Evolutionary conservation across 2,888 invertebrate genomes (phyloP).

Genomic region (Harmothoe impar): DNA sequence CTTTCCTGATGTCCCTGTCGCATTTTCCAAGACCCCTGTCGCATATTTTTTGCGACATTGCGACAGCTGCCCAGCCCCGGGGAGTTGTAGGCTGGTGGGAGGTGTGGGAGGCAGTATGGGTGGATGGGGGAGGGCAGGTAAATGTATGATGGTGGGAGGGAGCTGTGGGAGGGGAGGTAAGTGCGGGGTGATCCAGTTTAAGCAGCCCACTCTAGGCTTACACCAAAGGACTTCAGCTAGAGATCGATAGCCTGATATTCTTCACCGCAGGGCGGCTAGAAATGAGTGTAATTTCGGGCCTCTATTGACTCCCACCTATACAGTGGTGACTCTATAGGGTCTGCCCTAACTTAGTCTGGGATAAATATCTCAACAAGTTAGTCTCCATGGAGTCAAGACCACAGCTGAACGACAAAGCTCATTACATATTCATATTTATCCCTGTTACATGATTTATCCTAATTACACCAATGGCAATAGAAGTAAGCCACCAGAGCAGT

Average conservation of each 20-base stretch:
- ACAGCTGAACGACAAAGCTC: not conserved
- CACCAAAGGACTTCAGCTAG: not conserved
- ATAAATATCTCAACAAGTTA: not conserved
- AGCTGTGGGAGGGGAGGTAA: not conserved
- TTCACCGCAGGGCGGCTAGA: not conserved
- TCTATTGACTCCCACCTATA: not conserved
- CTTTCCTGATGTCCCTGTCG: too few species aligned
- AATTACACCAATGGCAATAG: too few species aligned
- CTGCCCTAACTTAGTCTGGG: not conserved
- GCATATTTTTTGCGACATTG: too few species aligned
- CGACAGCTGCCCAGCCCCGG: too few species aligned
- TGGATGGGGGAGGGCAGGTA: not conserved
- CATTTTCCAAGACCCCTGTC: too few species aligned
- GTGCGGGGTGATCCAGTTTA: not conserved
- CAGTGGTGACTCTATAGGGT: not conserved
- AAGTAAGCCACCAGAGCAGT: too few species aligned
- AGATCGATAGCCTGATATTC: slow-evolving; percentile 33
- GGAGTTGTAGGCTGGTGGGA: too few species aligned
- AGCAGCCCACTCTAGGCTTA: not conserved
- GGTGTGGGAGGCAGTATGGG: too few species aligned
- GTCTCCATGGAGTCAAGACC: not conserved
- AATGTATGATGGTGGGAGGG: not conserved
- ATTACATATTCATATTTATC: not conserved
- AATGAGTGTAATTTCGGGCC: not conserved
- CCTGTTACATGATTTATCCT: not conserved